Conservation (phyloP, 2,797 vertebrate species). For the Trichosurus vulpecula region DNA sequence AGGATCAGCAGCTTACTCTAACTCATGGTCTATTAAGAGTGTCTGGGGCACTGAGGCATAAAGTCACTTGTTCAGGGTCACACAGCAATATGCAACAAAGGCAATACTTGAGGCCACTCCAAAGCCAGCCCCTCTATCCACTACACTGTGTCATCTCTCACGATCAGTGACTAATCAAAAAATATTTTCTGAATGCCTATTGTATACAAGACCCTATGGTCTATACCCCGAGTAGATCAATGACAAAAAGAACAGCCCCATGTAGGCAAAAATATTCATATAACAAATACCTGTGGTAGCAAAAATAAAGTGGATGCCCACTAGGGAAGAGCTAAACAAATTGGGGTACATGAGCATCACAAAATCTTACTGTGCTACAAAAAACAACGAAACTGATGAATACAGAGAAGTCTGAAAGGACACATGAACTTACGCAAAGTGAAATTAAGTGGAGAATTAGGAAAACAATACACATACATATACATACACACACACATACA, state of each 20-base stretch:
- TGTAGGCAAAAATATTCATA: background rate
- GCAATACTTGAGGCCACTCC: background rate
- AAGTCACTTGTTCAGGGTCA: background rate
- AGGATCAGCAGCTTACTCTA: background rate
- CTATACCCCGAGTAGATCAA: background rate
- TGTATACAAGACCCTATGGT: background rate
- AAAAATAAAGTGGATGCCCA: background rate
- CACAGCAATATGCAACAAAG: background rate
- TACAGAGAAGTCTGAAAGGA: background rate
- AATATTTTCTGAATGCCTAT: conserved; percentile 14
- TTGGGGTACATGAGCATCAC: background rate
- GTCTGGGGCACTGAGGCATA: background rate
- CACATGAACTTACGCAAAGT: background rate
- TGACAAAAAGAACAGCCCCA: background rate
- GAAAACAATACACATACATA: background rate
- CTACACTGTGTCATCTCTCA: background rate
- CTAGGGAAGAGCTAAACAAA: background rate
- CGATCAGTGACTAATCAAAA: background rate
- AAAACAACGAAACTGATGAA: background rate
- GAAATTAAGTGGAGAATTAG: background rate
- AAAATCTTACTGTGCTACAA: background rate
- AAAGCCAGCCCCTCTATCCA: background rate
- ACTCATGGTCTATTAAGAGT: background rate
- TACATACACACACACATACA: too few species aligned
- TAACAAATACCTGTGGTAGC: background rate